Base-by-base conservation (phyloP, 2,113 vertebrate genomes). In the Eurypyga helias region DNA sequence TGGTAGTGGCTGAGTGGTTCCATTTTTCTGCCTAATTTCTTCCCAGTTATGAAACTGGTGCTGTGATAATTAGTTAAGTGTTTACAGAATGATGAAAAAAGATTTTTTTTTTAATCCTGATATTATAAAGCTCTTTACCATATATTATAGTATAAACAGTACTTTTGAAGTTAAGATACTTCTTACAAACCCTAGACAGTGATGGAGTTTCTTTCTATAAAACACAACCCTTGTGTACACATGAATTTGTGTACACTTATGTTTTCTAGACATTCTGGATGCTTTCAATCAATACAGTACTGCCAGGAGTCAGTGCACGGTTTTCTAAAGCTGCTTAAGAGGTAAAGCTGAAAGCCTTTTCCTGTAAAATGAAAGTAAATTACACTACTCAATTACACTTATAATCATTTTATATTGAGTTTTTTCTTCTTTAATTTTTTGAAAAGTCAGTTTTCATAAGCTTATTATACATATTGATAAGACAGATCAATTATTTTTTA, bases 361-460 rank as follows among this genome's bases (percentile, higher is more conserved):
- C 96, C 96, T 91, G 93, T 94, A 96, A 97, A 95, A 62, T 78
- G 81, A 93, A 93, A 96, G 95, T 93, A 89, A 94, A 97, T 91
- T 96, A 88, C 49, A 86, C 78, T 61, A 65, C 93, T 96, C 93
- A 91, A 54, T 94, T 96, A 95, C 78, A 91, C 75, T 73, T 61
- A 62, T 28, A 83, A 80, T 94, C 82, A 83, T 72, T 89, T 88
- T 75, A 62, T 76, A 95, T 94, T 81, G 87, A 93, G 41, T 71
- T 94, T 94, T 95, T 94, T 91, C 65, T 66, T 82, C 80, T 71
- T 72, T 89, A 79, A 89, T 94, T 87, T 93, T 93, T 95, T 82
- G 61, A 76, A 62, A 95, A 95, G 73, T 69, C 82, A 89, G 49
- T 90, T 96, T 90, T 94, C 73, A 86, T 93, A 93, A 93, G 84